A percentile compares a stretch with the other conserved stretches of the same genome.
These are phyloP conservation scores for Temnothorax ravouxi DNA, from an alignment of 2,888 invertebrate genomes.

Conservation along the genomic window DNA sequence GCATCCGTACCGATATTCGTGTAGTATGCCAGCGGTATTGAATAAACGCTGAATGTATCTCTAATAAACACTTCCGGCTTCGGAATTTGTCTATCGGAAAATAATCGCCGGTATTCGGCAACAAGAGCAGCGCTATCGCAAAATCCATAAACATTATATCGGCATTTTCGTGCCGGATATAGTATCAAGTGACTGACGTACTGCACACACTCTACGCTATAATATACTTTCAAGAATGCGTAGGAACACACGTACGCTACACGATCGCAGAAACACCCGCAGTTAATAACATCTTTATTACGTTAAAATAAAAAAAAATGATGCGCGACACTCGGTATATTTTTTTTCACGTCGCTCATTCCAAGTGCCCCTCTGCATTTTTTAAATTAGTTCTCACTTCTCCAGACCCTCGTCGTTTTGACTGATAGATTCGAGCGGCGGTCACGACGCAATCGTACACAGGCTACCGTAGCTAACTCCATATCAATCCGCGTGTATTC, in stretches of 20 bases:
- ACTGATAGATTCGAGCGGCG: constrained; percentile 82
- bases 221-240: constrained; percentile 15
- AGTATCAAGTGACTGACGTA: constrained; percentile 35
- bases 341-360: constrained; percentile 19
- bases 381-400: constrained; percentile 63
- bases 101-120: constrained; percentile 56
- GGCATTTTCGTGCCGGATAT: constrained; percentile 42
- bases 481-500: constrained; percentile 81
- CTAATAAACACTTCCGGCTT: constrained; percentile 55
- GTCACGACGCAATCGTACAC: constrained; percentile 83
- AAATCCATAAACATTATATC: constrained; percentile 56
- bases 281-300: not conserved
- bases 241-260: not conserved
- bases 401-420: constrained; percentile 66
- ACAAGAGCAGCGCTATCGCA: constrained; percentile 49
- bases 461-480: constrained; percentile 83
- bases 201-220: not conserved
- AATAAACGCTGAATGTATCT: constrained; percentile 53
- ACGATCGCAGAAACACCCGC: not conserved
- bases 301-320: not conserved
- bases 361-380: constrained; percentile 38
- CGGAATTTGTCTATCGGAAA: constrained; percentile 58
- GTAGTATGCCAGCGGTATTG: constrained; percentile 37
- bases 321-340: not conserved
- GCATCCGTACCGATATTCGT: constrained; percentile 26